phyloP scores from a whole-genome alignment of 2,888 invertebrate species.

The Hartigia nigra region DNA sequence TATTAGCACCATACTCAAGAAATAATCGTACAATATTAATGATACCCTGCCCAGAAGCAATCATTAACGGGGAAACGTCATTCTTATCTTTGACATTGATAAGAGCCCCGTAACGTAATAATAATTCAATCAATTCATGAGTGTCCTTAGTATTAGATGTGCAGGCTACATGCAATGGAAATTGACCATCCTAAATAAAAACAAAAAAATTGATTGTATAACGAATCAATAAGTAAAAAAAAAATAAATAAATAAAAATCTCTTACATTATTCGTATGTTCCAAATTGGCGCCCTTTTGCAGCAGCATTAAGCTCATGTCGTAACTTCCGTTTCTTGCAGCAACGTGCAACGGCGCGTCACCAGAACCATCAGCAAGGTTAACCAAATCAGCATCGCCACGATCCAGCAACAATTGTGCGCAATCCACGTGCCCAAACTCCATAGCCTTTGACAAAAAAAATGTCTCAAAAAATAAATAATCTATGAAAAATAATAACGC shows the following conservation, averaged over 20 bases:
- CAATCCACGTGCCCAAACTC: background rate
- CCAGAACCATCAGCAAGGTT: background rate
- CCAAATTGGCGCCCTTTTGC: constrained; percentile 8
- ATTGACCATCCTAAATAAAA: background rate
- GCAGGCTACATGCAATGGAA: constrained; percentile 5
- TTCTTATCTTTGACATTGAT: constrained; percentile 7
- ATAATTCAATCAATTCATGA: constrained; percentile 8
- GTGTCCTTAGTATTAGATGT: constrained; percentile 1
- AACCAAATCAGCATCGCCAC: background rate
- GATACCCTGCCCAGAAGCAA: constrained; percentile 1
- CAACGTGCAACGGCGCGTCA: constrained; percentile 5
- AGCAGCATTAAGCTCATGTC: constrained; percentile 7
- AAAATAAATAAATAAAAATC: background rate
- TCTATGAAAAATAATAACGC: background rate
- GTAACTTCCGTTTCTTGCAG: constrained; percentile 4
- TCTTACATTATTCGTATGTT: background rate
- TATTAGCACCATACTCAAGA: constrained; percentile 7
- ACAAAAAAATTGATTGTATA: background rate
- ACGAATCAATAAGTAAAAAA: background rate
- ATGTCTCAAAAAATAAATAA: background rate
- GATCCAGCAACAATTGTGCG: constrained; percentile 9
- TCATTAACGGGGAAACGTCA: constrained; percentile 3
- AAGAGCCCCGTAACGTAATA: constrained; percentile 3
- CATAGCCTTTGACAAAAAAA: background rate
- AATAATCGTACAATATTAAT: constrained; percentile 4